These are phyloP conservation scores for Aythya baeri DNA, from an alignment of 2,113 vertebrate genomes.

Conservation along the genomic window DNA sequence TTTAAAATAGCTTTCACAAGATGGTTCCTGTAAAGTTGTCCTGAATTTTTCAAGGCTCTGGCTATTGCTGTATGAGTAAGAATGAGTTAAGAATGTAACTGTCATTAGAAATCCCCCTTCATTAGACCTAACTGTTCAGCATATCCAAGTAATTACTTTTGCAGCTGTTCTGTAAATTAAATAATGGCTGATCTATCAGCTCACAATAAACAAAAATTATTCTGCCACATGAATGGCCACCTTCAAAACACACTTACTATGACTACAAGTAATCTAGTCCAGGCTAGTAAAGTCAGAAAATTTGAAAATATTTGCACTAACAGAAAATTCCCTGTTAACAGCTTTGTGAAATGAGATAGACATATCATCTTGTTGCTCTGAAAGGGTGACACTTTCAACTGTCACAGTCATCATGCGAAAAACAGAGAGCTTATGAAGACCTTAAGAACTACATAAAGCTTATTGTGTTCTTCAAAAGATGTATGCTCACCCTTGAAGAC, in stretches of 20 bases:
- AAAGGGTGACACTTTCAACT: neutral
- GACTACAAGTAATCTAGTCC: neutral
- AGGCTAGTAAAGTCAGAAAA: neutral
- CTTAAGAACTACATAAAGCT: neutral
- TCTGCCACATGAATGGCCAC: neutral
- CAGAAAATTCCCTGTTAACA: neutral
- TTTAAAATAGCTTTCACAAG: neutral
- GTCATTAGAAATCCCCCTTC: neutral
- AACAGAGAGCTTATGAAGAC: neutral
- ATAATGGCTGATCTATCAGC: slow-evolving; percentile 7
- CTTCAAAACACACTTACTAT: neutral
- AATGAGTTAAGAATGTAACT: neutral
- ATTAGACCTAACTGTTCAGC: neutral
- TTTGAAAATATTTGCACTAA: neutral
- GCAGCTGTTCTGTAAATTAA: neutral
- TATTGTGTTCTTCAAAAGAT: neutral
- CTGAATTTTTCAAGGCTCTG: neutral
- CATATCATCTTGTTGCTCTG: neutral
- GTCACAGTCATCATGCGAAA: neutral
- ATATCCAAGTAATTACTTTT: neutral
- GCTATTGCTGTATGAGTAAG: neutral
- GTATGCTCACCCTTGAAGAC: neutral
- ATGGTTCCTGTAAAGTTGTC: neutral
- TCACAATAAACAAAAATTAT: slow-evolving; percentile 7
- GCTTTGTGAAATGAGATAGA: neutral